Evolutionary conservation across 1,140 invertebrate genomes (phyloP).

Genomic region (Papilio polytes): DNA sequence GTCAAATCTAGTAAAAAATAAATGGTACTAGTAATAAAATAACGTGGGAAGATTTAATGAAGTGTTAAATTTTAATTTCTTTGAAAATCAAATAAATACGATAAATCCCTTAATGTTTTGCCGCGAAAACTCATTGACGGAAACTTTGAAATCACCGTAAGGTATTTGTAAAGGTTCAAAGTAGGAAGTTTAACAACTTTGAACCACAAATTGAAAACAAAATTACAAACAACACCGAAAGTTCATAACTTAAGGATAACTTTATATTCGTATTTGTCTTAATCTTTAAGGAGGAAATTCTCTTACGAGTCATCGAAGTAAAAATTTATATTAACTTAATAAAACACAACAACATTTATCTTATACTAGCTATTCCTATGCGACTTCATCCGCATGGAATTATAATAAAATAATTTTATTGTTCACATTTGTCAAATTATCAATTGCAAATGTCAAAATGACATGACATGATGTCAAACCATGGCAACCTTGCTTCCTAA

Average conservation of each 20-base stretch:
- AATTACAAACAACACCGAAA: conserved; percentile 25
- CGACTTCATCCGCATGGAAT: too few relatives aligned
- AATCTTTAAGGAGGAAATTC: conserved; percentile 18
- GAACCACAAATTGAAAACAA: conserved; percentile 26
- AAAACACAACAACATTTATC: too few relatives aligned
- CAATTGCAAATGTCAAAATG: too few relatives aligned
- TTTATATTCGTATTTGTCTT: conserved; percentile 19
- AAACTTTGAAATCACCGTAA: conserved; percentile 15
- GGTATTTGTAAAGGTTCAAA: conserved; percentile 26
- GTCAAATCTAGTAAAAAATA: too few relatives aligned
- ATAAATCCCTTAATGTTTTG: background rate
- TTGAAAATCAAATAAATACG: background rate
- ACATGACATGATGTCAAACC: too few relatives aligned
- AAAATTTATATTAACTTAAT: background rate
- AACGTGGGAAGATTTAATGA: background rate
- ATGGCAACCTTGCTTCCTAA: too few relatives aligned
- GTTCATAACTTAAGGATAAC: conserved; percentile 6
- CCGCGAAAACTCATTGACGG: background rate
- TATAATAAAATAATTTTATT: too few relatives aligned
- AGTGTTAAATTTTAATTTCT: background rate
- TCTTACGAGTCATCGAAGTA: background rate
- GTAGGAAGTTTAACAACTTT: conserved; percentile 17
- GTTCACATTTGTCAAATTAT: too few relatives aligned
- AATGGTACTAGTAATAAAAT: background rate
- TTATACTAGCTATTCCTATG: too few relatives aligned